Conservation (phyloP, 2,888 invertebrate species). For the Nematopogon swammerdamellus region DNA sequence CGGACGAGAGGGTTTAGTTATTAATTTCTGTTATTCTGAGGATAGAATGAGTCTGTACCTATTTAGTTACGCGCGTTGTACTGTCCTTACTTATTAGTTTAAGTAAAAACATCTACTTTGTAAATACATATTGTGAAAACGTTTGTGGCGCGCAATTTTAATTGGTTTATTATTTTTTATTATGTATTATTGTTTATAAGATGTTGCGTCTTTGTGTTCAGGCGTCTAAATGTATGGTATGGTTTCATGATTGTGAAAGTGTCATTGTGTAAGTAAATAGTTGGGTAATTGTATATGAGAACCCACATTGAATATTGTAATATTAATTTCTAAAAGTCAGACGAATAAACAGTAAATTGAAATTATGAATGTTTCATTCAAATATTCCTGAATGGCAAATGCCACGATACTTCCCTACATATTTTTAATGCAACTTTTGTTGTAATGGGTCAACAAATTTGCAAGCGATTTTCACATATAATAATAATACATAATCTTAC, state of each 20-base stretch:
- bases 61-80: background rate
- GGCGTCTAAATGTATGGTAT: conserved; percentile 14
- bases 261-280: conserved; percentile 54
- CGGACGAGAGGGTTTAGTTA: background rate
- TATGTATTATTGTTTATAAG: background rate
- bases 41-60: background rate
- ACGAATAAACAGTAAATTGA: conserved; percentile 57
- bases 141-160: background rate
- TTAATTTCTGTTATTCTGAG: background rate
- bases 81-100: background rate
- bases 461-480: too few relatives aligned
- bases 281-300: conserved; percentile 53
- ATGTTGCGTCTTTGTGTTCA: background rate
- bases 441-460: too few relatives aligned
- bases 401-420: too few relatives aligned
- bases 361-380: conserved; percentile 16
- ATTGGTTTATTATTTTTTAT: background rate
- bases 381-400: too few relatives aligned
- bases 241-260: conserved; percentile 37
- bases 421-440: too few relatives aligned
- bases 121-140: background rate
- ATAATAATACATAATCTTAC: too few relatives aligned
- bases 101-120: background rate
- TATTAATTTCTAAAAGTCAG: conserved; percentile 56
- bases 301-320: conserved; percentile 56